Evolutionary conservation across 2,797 vertebrate genomes (phyloP).

Genomic region (Cottoperca gobio): DNA sequence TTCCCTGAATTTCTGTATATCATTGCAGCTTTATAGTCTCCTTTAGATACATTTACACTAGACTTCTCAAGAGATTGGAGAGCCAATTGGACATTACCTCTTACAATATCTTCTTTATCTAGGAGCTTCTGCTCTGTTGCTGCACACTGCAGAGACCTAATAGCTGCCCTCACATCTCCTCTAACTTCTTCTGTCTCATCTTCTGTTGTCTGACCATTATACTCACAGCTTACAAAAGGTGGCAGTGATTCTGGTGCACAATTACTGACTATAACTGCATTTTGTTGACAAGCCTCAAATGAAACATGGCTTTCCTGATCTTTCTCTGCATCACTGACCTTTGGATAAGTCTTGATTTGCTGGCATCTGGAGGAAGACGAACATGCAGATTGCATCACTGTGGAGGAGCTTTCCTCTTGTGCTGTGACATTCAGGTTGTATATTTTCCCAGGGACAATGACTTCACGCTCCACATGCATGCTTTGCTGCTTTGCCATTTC

Average conservation of each 20-base stretch:
- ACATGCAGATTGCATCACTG: conserved; percentile 60
- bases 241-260: conserved; percentile 83
- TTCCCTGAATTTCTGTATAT: conserved; percentile 91
- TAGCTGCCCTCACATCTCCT: conserved; percentile 92
- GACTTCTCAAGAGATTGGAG: conserved; percentile 89
- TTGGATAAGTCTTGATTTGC: conserved; percentile 86
- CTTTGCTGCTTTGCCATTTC: conserved; percentile 85
- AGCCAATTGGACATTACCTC: conserved; percentile 86
- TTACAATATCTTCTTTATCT: conserved; percentile 90
- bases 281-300: conserved; percentile 79
- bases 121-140: conserved; percentile 85
- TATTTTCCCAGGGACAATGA: conserved; percentile 72
- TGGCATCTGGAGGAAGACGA: conserved; percentile 75
- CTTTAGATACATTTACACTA: conserved; percentile 89
- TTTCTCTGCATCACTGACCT: conserved; percentile 94
- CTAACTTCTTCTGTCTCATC: conserved; percentile 86
- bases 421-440: conserved; percentile 78
- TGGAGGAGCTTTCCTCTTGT: conserved; percentile 73
- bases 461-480: conserved; percentile 81
- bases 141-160: conserved; percentile 89
- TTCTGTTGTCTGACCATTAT: conserved; percentile 84
- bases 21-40: conserved; percentile 92
- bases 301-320: conserved; percentile 77
- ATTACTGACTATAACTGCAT: conserved; percentile 81
- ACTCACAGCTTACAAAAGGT: conserved; percentile 80